Evolutionary conservation across 2,888 invertebrate species (phyloP).

Genomic region (Dyspetes luteomarginatus): DNA sequence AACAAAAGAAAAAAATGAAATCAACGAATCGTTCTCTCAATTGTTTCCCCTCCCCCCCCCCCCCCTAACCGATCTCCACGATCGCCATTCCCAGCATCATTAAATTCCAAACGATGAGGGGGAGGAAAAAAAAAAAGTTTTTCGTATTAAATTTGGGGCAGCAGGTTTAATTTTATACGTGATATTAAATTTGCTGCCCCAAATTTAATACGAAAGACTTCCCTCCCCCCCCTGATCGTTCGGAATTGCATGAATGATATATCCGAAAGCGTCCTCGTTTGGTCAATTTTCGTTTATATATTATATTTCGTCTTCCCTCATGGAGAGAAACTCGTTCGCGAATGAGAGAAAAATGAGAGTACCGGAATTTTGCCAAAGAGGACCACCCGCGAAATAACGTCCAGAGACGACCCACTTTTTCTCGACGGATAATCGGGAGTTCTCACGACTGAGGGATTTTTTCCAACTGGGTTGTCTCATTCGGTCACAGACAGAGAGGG

Average conservation of each 20-base stretch:
- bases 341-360: slow-evolving; percentile 3
- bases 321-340: slow-evolving; percentile 52
- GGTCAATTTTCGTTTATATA: slow-evolving; percentile 51
- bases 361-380: background rate
- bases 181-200: too few species aligned
- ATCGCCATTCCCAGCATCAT: background rate
- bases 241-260: slow-evolving; percentile 11
- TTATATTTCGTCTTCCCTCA: background rate
- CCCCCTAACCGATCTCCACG: background rate
- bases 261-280: slow-evolving; percentile 47
- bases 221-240: too few species aligned
- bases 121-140: slow-evolving; percentile 3
- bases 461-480: too few species aligned
- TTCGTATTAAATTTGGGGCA: slow-evolving; percentile 19
- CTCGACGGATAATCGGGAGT: background rate
- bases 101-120: background rate
- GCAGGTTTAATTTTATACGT: too few species aligned
- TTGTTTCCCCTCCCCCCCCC: background rate
- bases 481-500: too few species aligned
- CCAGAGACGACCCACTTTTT: slow-evolving; percentile 47
- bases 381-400: slow-evolving; percentile 41
- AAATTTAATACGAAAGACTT: too few species aligned
- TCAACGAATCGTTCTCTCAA: slow-evolving; percentile 3
- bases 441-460: too few species aligned
- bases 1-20: slow-evolving; percentile 5